These are phyloP conservation scores for Hemicentrotus pulcherrimus DNA, from an alignment of 35 echinoderm and acorn worm genomes.

Conservation along the genomic window DNA sequence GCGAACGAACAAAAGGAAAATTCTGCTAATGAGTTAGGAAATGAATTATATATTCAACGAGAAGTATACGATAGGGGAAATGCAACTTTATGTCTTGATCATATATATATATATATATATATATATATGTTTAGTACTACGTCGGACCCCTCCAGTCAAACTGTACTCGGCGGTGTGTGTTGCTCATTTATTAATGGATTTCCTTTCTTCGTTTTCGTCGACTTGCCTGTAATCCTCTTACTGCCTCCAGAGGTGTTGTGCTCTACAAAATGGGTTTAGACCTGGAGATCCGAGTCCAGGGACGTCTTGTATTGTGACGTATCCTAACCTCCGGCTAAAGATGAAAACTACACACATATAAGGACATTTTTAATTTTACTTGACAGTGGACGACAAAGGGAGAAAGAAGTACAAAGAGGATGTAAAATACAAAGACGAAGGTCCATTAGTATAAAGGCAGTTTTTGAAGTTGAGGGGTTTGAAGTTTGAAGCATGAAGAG, in stretches of 20 bases:
- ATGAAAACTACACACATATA: background rate
- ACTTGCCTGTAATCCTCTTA: background rate
- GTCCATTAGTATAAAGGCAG: no score
- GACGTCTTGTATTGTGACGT: background rate
- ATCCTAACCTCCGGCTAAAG: background rate
- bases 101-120: background rate
- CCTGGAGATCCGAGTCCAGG: background rate
- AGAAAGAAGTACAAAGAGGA: background rate
- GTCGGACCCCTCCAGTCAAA: background rate
- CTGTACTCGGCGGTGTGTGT: background rate
- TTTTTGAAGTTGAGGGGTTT: no score
- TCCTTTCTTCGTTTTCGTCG: background rate
- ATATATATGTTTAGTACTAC: background rate
- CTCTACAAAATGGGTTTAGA: background rate
- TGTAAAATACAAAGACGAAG: no score
- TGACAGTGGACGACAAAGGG: background rate
- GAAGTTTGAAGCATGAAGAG: no score
- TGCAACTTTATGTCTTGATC: background rate
- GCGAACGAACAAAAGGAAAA: background rate
- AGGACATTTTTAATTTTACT: background rate
- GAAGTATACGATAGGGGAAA: background rate
- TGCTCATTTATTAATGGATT: slow-evolving; percentile 19
- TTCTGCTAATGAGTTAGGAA: background rate
- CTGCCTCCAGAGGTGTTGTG: background rate
- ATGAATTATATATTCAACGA: background rate